Base-by-base conservation (phyloP, 2,797 vertebrate genomes). In the Sebastes nivosus region DNA sequence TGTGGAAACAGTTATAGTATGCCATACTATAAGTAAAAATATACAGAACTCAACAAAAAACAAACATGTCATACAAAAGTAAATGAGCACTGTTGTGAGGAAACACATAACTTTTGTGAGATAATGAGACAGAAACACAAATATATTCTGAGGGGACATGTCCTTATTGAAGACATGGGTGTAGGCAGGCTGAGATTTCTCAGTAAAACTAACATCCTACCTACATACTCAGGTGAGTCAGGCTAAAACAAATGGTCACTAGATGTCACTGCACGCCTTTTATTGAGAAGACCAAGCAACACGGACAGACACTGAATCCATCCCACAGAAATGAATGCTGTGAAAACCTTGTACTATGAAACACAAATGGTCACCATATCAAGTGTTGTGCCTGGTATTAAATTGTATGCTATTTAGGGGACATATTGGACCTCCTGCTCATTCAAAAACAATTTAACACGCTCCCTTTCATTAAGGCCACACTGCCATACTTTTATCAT, bases 261-360 rank as follows among this genome's bases (percentile, higher is more conserved):
- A 92, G 90, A 46, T 89, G 90, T 84, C 90, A 67, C 85, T 90
- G 46, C 29, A 42, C 3, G 6, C 55, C 27, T 1, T 65, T 57
- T 60, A 32, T 58, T 63, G 12, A 27, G 8, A 80, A 30, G 9
- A 57, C 38, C 27, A 13, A 2, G 6, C 50, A 18, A 5, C 24
- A 65, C 24, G 38, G 25, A 54, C 55, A 3, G 11, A 3, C 11
- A 34, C 10, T 22, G 27, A 9, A 46, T 50, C 65, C 18, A 4
- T 18, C 5, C 18, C 27, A 60, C n/a, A 65, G 32, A 50, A 27
- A 27, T 3, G 2, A 3, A 29, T 6, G 4, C 2, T 42, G 6
- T 46, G 8, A 63, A 27, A 61, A 52, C 65, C 13, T 22, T 66
- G 16, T 22, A 24, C 4, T 11, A 46, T 60, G 18, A 22, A 63